Evolutionary conservation across 2,797 vertebrate species (phyloP).

Genomic region (Poliocrania exsul): DNA sequence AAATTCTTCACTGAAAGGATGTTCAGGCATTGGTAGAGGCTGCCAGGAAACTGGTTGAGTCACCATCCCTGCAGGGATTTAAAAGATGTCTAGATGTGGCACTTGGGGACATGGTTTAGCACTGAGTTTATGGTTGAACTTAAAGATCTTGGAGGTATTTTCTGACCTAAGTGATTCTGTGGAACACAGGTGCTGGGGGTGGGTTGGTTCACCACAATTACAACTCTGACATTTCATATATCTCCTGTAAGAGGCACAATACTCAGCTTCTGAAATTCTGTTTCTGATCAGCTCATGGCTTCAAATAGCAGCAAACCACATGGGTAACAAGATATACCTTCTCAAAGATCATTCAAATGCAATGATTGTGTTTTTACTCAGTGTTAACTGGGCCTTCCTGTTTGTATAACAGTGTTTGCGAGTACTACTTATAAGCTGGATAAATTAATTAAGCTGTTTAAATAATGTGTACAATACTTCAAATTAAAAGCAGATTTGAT

Average conservation of each 20-base stretch:
- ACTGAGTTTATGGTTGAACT: not conserved
- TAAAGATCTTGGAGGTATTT: not conserved
- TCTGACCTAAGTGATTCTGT: rapidly evolving
- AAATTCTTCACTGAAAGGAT: not conserved
- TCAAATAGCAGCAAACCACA: not conserved
- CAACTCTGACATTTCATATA: not conserved
- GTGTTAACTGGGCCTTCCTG: not conserved
- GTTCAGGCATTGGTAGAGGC: not conserved
- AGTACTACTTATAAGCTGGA: not conserved
- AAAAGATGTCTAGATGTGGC: not conserved
- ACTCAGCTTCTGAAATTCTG: not conserved
- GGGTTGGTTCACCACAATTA: not conserved
- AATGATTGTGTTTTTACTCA: not conserved
- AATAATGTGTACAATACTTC: not conserved
- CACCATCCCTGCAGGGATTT: not conserved
- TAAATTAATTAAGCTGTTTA: constrained; percentile 25
- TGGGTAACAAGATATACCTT: not conserved
- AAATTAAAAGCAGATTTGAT: constrained; percentile 29
- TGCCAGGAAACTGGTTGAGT: not conserved
- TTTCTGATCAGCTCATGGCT: not conserved
- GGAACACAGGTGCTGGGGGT: not conserved
- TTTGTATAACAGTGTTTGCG: not conserved
- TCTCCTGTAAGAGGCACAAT: not conserved
- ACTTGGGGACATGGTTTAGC: not conserved
- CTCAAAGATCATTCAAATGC: not conserved